Conservation (phyloP, 2,888 invertebrate genomes). For the Bugula neritina region DNA sequence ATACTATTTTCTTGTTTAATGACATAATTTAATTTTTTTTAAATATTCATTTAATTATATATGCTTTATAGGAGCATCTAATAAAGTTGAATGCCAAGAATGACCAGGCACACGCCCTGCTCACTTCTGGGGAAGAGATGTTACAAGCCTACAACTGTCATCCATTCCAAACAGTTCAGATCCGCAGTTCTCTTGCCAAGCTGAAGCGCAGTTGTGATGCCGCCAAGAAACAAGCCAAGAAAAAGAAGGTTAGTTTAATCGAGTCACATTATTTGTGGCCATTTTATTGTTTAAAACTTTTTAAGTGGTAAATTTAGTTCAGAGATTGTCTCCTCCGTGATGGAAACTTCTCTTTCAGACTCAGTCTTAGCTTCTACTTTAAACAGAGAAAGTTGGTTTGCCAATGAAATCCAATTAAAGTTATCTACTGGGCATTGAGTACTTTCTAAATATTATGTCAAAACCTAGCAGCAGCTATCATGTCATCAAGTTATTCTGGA, state of each 20-base stretch:
- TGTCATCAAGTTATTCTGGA: too few species aligned
- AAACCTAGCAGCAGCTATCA: too few species aligned
- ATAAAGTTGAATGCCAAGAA: conserved; percentile 39
- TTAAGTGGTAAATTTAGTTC: too few species aligned
- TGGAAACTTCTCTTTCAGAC: background rate
- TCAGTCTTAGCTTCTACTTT: too few species aligned
- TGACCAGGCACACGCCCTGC: conserved; percentile 40
- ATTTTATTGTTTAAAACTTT: too few species aligned
- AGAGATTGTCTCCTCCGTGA: background rate
- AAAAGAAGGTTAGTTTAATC: conserved; percentile 44
- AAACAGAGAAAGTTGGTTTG: too few species aligned
- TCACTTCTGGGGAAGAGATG: conserved; percentile 48
- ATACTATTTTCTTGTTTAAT: too few species aligned
- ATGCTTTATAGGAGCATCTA: conserved; percentile 33
- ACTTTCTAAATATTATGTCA: too few species aligned
- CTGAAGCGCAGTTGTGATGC: conserved; percentile 46
- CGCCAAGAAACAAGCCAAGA: conserved; percentile 44
- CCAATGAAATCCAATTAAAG: too few species aligned
- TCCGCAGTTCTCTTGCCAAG: conserved; percentile 43
- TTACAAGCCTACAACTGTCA: conserved; percentile 33
- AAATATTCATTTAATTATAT: too few species aligned
- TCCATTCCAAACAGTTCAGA: conserved; percentile 37
- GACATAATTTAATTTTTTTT: too few species aligned
- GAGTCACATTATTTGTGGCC: background rate
- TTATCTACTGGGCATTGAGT: too few species aligned